Conservation (phyloP, 2,888 invertebrate species). For the Branchipolynoe longqiensis region DNA sequence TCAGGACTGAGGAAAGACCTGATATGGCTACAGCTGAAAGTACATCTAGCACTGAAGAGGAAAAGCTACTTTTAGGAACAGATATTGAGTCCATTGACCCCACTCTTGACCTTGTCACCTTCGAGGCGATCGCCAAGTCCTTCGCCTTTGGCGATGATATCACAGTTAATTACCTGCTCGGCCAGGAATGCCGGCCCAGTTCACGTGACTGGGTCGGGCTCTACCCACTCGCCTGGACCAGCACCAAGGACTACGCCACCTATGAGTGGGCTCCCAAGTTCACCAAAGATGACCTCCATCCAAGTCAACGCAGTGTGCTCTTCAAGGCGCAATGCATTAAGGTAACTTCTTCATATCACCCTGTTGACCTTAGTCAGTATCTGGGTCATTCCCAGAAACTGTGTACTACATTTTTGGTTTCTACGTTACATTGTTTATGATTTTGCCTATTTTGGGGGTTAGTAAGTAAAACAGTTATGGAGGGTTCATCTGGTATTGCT, state of each 20-base stretch:
- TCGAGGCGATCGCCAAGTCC: neutral
- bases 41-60: neutral
- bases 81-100: constrained; percentile 2
- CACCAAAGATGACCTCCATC: neutral
- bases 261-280: constrained; percentile 16
- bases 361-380: too few species aligned
- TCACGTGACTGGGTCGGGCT: constrained; percentile 31
- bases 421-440: neutral
- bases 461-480: too few species aligned
- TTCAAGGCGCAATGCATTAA: constrained; percentile 4
- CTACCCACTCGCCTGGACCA: constrained; percentile 19
- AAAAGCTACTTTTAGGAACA: neutral
- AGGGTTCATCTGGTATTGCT: too few species aligned
- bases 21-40: constrained; percentile 8
- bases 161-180: neutral
- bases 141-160: constrained; percentile 2
- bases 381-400: too few species aligned
- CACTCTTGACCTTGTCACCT: neutral
- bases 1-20: too few species aligned
- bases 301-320: neutral
- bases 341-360: too few species aligned
- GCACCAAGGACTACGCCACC: constrained; percentile 32
- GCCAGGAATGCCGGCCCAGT: constrained; percentile 10
- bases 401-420: too few species aligned
- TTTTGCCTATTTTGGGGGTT: too few species aligned